phyloP scores from a whole-genome alignment of 2,888 invertebrate species.

The Leucoma salicis region DNA sequence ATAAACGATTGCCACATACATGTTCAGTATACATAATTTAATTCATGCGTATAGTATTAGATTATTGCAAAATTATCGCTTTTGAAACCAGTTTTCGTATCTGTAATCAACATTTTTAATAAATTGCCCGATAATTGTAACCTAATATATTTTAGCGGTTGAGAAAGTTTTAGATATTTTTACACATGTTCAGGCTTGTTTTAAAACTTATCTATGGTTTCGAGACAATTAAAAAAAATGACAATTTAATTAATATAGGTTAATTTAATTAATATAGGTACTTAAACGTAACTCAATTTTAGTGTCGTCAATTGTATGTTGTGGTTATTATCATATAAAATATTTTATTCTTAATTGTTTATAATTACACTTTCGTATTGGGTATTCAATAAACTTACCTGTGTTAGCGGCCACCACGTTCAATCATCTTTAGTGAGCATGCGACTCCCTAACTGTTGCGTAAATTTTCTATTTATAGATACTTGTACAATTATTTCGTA shows the following conservation, averaged over 20 bases:
- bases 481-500: background rate
- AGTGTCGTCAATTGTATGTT: too few species aligned
- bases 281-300: too few species aligned
- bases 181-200: too few species aligned
- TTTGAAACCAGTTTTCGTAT: constrained; percentile 12
- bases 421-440: background rate
- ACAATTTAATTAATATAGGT: too few species aligned
- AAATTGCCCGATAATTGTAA: constrained; percentile 16
- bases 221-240: too few species aligned
- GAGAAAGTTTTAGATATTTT: background rate
- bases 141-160: background rate
- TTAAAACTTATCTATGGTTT: too few species aligned
- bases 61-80: constrained; percentile 21
- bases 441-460: background rate
- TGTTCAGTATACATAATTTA: constrained; percentile 26
- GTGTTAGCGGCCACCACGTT: background rate
- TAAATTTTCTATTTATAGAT: background rate
- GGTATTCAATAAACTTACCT: background rate
- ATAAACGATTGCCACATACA: constrained; percentile 24
- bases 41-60: constrained; percentile 8
- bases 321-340: too few species aligned
- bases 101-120: constrained; percentile 11
- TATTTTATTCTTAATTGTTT: too few species aligned
- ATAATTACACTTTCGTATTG: background rate
- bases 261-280: too few species aligned